Evolutionary conservation across 2,888 invertebrate genomes (phyloP), one percentile per base, ranked within the genome.

Genomic region (Caenorhabditis sp.): DNA sequence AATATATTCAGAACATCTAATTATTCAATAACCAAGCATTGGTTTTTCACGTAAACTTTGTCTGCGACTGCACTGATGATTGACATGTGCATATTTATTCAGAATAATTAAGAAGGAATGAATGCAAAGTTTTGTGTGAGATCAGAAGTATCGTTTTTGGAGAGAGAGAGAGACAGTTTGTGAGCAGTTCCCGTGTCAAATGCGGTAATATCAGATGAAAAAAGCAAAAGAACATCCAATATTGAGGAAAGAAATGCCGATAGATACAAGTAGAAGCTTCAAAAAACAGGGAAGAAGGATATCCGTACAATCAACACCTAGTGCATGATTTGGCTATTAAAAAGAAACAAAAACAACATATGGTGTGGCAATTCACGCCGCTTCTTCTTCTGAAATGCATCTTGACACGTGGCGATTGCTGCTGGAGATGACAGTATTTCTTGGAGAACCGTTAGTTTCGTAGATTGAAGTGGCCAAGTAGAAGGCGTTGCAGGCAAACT

Each of bases 381-480:
- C 74, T n/a, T 80, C 80, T 9, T 85, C 85, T 18, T 83, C 80
- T 0, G 83, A 83, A 28, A 83, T 78, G 61, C 83, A 83, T 37
- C 85, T 62, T 11, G 85, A 85, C 11, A 85, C 80, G 50, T 85
- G 83, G 11, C 85, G 71, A 55, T 78, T 80, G 35, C 74, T 83
- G 44, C 78, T 85, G 2, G 80, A 71, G 13, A 83, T 80, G 3
- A 85, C 83, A n/a, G 85, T 85, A 32, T 72, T 83, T 37, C 81
- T 64, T 37, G 83, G 85, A 15, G 83, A 80, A 58, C 78, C 83
- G 58, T 64, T 85, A 0, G 90, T 90, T 62, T 90, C 90, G 64
- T 90, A 90, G 56, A 90, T 90, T n/a, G 88, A 88, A n/a, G 90
- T 89, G 13, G 87, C 85, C 56, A 89, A 83, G 72, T 90, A 90